Evolutionary conservation across 1,140 invertebrate genomes (phyloP).

Genomic region (Drosophila dunni): DNA sequence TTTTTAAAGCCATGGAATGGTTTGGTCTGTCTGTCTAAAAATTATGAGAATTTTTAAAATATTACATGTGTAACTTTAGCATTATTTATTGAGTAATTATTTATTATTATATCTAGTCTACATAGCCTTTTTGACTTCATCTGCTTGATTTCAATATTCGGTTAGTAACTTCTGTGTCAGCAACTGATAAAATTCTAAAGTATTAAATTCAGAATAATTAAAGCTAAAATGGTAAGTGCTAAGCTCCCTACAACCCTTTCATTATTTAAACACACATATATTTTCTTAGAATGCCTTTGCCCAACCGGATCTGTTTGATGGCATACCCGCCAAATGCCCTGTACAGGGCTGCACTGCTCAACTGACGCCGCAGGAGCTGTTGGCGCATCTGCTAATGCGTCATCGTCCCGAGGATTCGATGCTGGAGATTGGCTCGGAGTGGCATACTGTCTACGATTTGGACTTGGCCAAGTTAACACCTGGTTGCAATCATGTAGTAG

Average conservation of each 20-base stretch:
- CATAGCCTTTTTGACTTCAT: no score
- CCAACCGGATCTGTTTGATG: conserved; percentile 40
- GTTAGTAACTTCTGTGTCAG: not conserved
- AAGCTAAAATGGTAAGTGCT: conserved; percentile 24
- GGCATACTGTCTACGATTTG: conserved; percentile 39
- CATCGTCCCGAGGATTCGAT: conserved; percentile 53
- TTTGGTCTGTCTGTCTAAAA: no score
- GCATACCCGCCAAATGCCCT: conserved; percentile 37
- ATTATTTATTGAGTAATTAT: not conserved
- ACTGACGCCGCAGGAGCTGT: conserved; percentile 40
- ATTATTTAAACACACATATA: not conserved
- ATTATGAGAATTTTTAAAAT: no score
- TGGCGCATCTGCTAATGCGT: conserved; percentile 53
- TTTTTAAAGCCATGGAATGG: no score
- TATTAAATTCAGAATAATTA: not conserved
- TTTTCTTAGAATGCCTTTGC: conserved; percentile 16
- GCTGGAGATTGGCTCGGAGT: conserved; percentile 38
- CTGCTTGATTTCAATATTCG: not conserved
- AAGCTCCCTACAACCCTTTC: no score
- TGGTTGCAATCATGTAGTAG: conserved; percentile 47
- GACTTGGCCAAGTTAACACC: conserved; percentile 36
- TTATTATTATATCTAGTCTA: no score
- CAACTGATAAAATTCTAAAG: not conserved
- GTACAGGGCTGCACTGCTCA: conserved; percentile 22
- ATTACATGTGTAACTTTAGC: no score